These are phyloP conservation scores for Eretmochelys imbricata DNA, from an alignment of 2,113 vertebrate species.

Conservation along the genomic window DNA sequence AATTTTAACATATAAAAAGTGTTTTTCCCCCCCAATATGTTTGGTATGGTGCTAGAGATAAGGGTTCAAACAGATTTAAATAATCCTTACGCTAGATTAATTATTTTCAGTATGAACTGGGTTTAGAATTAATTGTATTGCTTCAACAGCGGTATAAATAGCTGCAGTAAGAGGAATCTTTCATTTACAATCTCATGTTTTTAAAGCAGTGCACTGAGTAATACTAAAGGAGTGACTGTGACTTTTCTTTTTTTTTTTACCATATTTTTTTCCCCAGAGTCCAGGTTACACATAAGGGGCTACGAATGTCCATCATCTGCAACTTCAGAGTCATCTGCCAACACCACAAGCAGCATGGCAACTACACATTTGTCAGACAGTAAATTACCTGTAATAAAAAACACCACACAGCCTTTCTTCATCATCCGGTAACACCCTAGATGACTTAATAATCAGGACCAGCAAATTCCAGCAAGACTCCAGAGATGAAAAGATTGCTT, in stretches of 20 bases:
- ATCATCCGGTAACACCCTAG: not conserved
- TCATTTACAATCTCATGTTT: not conserved
- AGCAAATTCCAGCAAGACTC: not conserved
- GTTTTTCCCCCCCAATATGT: not conserved
- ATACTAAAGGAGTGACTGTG: not conserved
- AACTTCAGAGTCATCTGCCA: not conserved
- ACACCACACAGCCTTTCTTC: not conserved
- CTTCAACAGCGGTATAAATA: not conserved
- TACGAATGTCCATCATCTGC: not conserved
- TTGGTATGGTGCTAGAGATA: not conserved
- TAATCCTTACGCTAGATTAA: not conserved
- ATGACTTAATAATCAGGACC: not conserved
- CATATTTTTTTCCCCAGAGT: not conserved
- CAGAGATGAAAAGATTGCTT: not conserved
- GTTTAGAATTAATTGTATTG: not conserved
- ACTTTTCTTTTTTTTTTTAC: not conserved
- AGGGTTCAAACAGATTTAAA: not conserved
- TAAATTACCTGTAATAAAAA: not conserved
- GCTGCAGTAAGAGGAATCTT: not conserved
- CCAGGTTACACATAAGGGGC: not conserved
- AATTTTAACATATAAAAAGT: not conserved
- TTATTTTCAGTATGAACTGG: not conserved
- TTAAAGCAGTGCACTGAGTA: not conserved
- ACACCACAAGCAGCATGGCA: not conserved
- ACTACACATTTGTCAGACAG: not conserved